phyloP scores from a whole-genome alignment of 2,797 vertebrate genomes.

The Passerculus sandwichensis region DNA sequence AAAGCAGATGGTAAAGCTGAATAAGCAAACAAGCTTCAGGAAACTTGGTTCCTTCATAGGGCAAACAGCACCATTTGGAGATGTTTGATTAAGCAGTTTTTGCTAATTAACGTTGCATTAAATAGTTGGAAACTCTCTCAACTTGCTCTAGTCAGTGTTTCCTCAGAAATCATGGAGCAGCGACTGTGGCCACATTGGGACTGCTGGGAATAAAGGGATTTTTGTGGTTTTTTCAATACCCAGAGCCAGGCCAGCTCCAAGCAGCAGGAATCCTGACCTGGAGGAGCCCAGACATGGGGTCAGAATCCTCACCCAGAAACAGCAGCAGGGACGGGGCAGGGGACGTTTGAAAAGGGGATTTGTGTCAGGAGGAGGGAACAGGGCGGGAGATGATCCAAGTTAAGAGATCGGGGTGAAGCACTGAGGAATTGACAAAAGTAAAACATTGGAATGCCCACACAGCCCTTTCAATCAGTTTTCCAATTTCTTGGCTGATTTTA shows the following conservation, averaged over 20 bases:
- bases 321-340: background rate
- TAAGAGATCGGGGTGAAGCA: background rate
- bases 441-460: background rate
- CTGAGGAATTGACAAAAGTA: background rate
- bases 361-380: background rate
- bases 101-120: background rate
- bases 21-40: background rate
- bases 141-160: background rate
- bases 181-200: background rate
- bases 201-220: background rate
- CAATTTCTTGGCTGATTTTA: background rate
- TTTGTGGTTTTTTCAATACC: background rate
- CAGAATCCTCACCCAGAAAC: background rate
- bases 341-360: rapidly evolving
- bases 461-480: background rate
- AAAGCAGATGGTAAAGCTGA: slow-evolving; percentile 1
- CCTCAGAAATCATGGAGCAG: background rate
- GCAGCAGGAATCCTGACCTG: background rate
- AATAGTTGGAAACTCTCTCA: background rate
- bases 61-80: background rate
- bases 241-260: background rate
- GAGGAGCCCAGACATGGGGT: background rate
- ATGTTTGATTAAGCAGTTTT: background rate
- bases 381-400: background rate
- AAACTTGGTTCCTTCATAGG: background rate